Evolutionary conservation across 2,113 vertebrate species (phyloP).

Genomic region (Neogale vison): DNA sequence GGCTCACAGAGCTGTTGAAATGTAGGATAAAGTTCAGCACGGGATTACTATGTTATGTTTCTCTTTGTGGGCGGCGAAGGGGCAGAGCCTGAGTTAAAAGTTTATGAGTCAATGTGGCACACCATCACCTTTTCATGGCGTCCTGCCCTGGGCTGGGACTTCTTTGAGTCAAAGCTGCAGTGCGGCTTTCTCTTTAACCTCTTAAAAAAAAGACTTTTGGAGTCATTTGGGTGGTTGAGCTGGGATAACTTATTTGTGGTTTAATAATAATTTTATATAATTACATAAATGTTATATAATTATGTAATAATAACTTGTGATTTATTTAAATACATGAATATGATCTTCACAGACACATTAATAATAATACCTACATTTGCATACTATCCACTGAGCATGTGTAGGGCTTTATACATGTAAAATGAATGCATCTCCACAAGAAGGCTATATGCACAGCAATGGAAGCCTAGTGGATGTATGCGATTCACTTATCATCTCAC

Average conservation of each 20-base stretch:
- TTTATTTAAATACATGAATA: not conserved
- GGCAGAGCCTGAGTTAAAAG: conserved; percentile 77
- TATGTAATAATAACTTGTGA: not conserved
- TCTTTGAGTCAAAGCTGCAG: conserved; percentile 76
- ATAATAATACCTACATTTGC: not conserved
- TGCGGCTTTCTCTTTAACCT: not conserved
- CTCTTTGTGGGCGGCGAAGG: conserved; percentile 48
- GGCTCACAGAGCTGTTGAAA: conserved; percentile 84
- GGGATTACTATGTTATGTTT: conserved; percentile 78
- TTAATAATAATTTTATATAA: too few relatives aligned
- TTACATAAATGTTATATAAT: too few relatives aligned
- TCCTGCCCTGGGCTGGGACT: conserved; percentile 68
- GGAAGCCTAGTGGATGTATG: not conserved
- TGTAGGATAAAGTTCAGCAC: conserved; percentile 82
- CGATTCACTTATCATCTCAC: not conserved
- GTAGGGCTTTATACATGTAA: not conserved
- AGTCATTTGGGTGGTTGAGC: not conserved
- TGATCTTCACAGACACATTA: not conserved
- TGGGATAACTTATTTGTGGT: not conserved
- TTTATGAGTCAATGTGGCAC: conserved; percentile 77
- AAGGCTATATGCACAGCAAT: not conserved
- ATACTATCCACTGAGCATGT: not conserved
- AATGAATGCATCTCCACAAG: not conserved
- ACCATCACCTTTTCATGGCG: conserved; percentile 76
- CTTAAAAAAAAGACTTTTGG: not conserved